Evolutionary conservation across 2,888 invertebrate species (phyloP), one percentile per base, ranked within the genome.

Genomic region (Zygogramma bicolorata): DNA sequence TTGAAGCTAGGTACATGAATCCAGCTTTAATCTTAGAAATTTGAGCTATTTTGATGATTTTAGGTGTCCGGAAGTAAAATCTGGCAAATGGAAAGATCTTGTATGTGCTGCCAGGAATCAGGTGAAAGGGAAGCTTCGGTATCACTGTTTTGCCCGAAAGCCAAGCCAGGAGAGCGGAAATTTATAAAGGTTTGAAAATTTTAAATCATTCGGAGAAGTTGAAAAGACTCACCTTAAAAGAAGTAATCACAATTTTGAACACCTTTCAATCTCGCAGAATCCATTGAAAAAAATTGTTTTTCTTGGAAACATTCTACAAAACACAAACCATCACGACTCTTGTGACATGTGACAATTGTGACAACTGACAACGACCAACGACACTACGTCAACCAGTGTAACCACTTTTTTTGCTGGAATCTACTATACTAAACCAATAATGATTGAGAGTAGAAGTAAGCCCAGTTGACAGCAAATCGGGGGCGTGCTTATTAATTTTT

Each of bases 11-110:
- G n/a, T n/a, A n/a, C n/a, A n/a, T n/a, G n/a, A n/a, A n/a, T n/a
- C n/a, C n/a, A n/a, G n/a, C n/a, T n/a, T n/a, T n/a, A n/a, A n/a
- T n/a, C n/a, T n/a, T n/a, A n/a, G n/a, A n/a, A n/a, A n/a, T n/a
- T 57, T 22, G n/a, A 65, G 25, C 25, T 34, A 29, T 25, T 65
- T 58, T 15, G n/a, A 3, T 10, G 1, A 65, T 73, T 77, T 73
- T 83, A 97, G 97, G 96, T 97, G 6, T 97, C 97, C 38, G 96
- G 96, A 5, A 96, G 96, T 81, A 97, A 97, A 90, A 95, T 97
- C 85, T 97, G 97, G 97, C 97, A 97, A 90, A 96, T 97, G 93
- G 97, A 97, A 87, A 90, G 97, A 29, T 96, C 96, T 0, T 97
- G 97, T 84, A 97, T 96, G 92, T 97, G 97, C 86, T 97, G 97